A percentile compares a stretch with the other conserved stretches of the same genome.
Evolutionary conservation across 2,888 invertebrate species (phyloP).

Genomic region (Hyles lineata): DNA sequence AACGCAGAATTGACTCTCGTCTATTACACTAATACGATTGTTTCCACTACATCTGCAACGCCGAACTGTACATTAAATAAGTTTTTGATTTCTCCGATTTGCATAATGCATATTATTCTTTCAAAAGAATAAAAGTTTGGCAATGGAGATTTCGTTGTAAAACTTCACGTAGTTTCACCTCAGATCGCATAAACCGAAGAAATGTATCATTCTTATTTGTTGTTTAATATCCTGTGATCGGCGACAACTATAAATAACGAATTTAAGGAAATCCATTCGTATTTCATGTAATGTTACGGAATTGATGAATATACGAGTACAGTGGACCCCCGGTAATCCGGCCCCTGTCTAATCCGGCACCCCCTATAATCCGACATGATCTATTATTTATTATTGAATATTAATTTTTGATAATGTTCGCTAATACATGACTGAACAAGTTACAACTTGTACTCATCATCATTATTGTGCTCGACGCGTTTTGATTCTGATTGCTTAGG

Average conservation of each 20-base stretch:
- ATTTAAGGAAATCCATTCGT: background rate
- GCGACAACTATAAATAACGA: background rate
- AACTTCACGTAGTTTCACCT: constrained; percentile 10
- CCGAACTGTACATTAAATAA: constrained; percentile 28
- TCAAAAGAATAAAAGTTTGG: background rate
- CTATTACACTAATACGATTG: constrained; percentile 37
- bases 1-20: constrained; percentile 54
- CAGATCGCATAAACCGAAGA: background rate
- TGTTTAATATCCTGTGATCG: background rate
- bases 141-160: constrained; percentile 1
- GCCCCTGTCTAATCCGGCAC: too few relatives aligned
- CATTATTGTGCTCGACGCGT: too few relatives aligned
- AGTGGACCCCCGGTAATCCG: too few relatives aligned
- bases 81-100: constrained; percentile 16
- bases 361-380: too few relatives aligned
- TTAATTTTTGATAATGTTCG: too few relatives aligned
- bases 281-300: background rate
- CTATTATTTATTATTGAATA: too few relatives aligned
- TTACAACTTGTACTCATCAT: too few relatives aligned
- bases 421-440: too few relatives aligned
- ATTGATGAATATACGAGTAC: too few relatives aligned
- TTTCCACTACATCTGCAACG: constrained; percentile 40
- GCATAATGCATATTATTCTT: constrained; percentile 22
- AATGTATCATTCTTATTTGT: background rate
- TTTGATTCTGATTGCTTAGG: too few relatives aligned